A percentile compares a stretch with the other conserved stretches of the same genome.
phyloP scores from a whole-genome alignment of 1,140 invertebrate genomes.

The Drosophila insularis region DNA sequence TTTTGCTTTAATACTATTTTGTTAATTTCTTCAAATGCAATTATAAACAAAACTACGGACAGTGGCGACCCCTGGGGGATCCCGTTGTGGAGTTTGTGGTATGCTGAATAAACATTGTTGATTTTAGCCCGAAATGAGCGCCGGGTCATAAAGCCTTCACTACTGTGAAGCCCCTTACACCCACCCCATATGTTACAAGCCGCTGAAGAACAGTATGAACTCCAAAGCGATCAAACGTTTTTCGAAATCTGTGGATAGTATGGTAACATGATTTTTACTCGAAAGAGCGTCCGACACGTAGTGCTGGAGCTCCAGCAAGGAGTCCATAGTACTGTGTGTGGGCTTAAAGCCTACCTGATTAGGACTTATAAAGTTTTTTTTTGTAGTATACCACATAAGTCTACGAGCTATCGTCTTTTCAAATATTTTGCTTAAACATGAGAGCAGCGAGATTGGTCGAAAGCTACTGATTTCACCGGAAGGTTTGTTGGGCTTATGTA shows the following conservation, averaged over 20 bases:
- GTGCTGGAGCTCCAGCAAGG: too few species aligned
- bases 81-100: not conserved
- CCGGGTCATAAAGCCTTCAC: slow-evolving; percentile 1
- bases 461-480: not conserved
- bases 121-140: slow-evolving; percentile 14
- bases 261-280: slow-evolving; percentile 23
- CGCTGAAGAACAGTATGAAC: slow-evolving; percentile 28
- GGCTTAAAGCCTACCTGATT: too few species aligned
- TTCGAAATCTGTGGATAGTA: slow-evolving; percentile 27
- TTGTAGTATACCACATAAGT: too few species aligned
- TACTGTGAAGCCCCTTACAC: not conserved
- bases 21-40: too few species aligned
- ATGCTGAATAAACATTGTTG: slow-evolving; percentile 4
- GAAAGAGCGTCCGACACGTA: slow-evolving; percentile 26
- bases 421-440: too few species aligned
- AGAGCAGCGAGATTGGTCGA: slow-evolving; percentile 35
- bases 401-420: too few species aligned
- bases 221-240: slow-evolving; percentile 29
- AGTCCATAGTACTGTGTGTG: too few species aligned
- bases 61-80: too few species aligned
- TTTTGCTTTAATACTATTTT: too few species aligned
- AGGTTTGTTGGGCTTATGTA: not conserved
- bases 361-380: too few species aligned
- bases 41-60: too few species aligned
- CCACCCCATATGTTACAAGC: slow-evolving; percentile 9